Conservation (phyloP, 2,888 invertebrate genomes). For the Epirrhoe alternata region DNA sequence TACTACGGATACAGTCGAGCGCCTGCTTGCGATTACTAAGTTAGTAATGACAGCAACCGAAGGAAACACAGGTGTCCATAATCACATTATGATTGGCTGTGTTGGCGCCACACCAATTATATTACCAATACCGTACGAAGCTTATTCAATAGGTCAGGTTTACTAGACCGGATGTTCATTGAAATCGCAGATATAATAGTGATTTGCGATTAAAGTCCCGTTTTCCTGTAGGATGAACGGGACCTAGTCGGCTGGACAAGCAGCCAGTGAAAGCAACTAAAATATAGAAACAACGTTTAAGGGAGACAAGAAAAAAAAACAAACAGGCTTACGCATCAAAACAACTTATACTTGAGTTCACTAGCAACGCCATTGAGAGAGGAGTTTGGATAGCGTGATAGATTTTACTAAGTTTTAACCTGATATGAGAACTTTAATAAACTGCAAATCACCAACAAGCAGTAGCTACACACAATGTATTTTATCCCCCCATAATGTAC, state of each 20-base stretch:
- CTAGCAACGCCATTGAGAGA: too few relatives aligned
- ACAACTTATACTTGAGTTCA: too few relatives aligned
- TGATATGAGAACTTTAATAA: too few relatives aligned
- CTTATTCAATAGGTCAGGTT: conserved; percentile 30
- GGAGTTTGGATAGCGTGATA: too few relatives aligned
- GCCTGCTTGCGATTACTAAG: conserved; percentile 30
- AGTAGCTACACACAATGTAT: conserved; percentile 14
- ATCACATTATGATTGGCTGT: conserved; percentile 39
- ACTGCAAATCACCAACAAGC: neutral
- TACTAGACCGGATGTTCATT: conserved; percentile 21
- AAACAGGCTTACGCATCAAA: too few relatives aligned
- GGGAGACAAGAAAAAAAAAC: too few relatives aligned
- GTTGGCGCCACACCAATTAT: conserved; percentile 28
- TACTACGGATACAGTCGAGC: neutral
- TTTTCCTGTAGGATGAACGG: neutral
- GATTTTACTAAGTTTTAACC: too few relatives aligned
- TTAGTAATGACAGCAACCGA: conserved; percentile 40
- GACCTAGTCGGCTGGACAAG: too few relatives aligned
- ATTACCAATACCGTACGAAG: conserved; percentile 31
- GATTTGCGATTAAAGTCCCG: conserved; percentile 6
- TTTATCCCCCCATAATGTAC: conserved; percentile 16
- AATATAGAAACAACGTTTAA: too few relatives aligned
- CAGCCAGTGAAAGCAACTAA: too few relatives aligned
- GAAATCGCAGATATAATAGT: conserved; percentile 5
- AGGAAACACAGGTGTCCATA: conserved; percentile 32